Base-by-base conservation (phyloP, 53 echinoderm and acorn worm genomes). In the Holothuria leucospilota region DNA sequence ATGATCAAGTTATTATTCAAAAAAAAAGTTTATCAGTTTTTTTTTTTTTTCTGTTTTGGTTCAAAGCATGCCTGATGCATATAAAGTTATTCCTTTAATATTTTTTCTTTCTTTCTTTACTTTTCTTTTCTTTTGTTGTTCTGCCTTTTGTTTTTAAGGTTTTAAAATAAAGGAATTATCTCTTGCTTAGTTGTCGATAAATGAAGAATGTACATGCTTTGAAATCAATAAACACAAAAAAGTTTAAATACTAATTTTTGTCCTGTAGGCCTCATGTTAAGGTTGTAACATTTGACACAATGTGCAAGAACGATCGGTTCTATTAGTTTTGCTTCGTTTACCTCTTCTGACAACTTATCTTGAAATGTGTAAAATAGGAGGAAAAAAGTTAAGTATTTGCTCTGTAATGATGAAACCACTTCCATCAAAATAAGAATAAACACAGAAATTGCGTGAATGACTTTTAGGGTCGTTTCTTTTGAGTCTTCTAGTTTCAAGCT, bases 1-100 rank as follows among this genome's bases (percentile, higher is more conserved):
- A 16, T 18, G 56, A 56, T 56, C 56, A 56, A 56, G 16, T 56
- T 16, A 56, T 56, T 56, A 56, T 56, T 18, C 15, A 56, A 56
- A 56, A 15, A 56, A 15, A 56, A 13, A 56, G 56, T 56, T 56
- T 56, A 56, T 56, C 16, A 56, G 29, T 46, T 46, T 9, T 30
- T 65, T 72, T 25, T 85, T 56, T 72, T 16, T 59, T 21, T 74
- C 51, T 29, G 77, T 77, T 56, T 75, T 20, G 51, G 86, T 86
- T 86, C 65, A 38, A 66, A 56, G 77, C 78, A 52, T 52, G 65
- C 52, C 53, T 86, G 7, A 86, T 62, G 86, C 77, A 77, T 51
- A 86, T 28, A 77, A 78, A 77, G 86, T 86, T 77, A 86, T 86
- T 66, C 78, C 86, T 68, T 86, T 74, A 62, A 62, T 34, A 71